Conservation (phyloP, 2,113 vertebrate genomes). For the Arizona elegans region DNA sequence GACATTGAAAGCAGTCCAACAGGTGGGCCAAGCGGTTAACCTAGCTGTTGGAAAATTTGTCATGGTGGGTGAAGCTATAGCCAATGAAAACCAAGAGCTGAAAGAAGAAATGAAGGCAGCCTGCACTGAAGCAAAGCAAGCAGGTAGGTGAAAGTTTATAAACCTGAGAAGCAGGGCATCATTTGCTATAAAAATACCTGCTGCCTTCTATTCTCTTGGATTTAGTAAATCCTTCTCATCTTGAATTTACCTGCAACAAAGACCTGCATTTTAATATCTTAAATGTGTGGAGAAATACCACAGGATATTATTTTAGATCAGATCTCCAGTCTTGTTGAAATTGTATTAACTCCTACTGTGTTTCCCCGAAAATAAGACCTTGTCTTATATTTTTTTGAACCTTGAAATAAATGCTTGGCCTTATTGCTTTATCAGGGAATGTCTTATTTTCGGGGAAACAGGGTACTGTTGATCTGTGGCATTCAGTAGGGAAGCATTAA, state of each 20-base stretch:
- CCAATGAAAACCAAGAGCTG: constrained; percentile 89
- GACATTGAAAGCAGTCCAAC: constrained; percentile 89
- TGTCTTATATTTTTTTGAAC: too few relatives aligned
- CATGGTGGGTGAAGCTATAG: constrained; percentile 94
- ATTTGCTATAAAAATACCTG: neutral
- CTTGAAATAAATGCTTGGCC: too few relatives aligned
- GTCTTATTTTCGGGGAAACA: too few relatives aligned
- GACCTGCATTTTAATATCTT: neutral
- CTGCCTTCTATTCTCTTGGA: neutral
- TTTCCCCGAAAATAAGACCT: too few relatives aligned
- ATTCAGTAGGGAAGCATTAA: neutral
- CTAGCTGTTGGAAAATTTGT: constrained; percentile 94
- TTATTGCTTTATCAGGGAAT: too few relatives aligned
- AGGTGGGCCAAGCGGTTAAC: constrained; percentile 92
- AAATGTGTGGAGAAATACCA: neutral
- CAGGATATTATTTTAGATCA: neutral
- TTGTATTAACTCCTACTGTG: neutral
- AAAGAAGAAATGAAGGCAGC: constrained; percentile 95
- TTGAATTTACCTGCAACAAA: neutral
- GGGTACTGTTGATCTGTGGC: neutral
- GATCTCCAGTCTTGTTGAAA: neutral
- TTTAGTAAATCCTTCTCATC: neutral
- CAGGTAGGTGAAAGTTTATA: constrained; percentile 75
- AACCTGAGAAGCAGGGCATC: neutral
- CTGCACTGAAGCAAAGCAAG: constrained; percentile 89